Conservation (phyloP, 2,797 vertebrate species). For the Typhlichthys eigenmanni region DNA sequence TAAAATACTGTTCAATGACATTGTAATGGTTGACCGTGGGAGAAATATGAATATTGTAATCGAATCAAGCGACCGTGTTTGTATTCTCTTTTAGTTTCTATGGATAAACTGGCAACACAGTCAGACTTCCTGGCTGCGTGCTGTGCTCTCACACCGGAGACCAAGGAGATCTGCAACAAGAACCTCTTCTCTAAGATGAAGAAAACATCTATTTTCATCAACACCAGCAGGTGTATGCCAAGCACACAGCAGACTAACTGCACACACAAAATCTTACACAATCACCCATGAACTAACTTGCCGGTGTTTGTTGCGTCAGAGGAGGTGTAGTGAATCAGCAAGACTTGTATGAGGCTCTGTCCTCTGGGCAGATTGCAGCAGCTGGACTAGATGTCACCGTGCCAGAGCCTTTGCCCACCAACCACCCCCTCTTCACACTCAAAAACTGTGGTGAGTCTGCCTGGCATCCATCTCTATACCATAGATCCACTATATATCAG, state of each 20-base stretch:
- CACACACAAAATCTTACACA: not conserved
- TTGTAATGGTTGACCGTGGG: too few species aligned
- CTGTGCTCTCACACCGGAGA: slow-evolving; percentile 74
- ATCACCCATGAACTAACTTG: not conserved
- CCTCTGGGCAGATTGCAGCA: slow-evolving; percentile 68
- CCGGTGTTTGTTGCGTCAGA: slow-evolving; percentile 45
- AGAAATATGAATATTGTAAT: too few species aligned
- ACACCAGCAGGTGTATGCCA: slow-evolving; percentile 70
- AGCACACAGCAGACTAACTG: not conserved
- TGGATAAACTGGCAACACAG: slow-evolving; percentile 70
- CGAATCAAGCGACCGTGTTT: not conserved
- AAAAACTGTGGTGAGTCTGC: slow-evolving; percentile 76
- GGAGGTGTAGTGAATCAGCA: slow-evolving; percentile 79
- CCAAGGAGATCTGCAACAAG: slow-evolving; percentile 72
- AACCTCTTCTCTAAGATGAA: slow-evolving; percentile 79
- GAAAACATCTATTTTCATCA: slow-evolving; percentile 68
- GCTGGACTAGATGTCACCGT: slow-evolving; percentile 77
- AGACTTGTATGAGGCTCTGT: slow-evolving; percentile 77
- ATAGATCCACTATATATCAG: not conserved
- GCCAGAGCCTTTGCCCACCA: slow-evolving; percentile 77
- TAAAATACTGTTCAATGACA: too few species aligned
- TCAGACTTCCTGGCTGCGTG: slow-evolving; percentile 71
- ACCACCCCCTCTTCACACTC: slow-evolving; percentile 73
- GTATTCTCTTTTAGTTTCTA: slow-evolving; percentile 60
- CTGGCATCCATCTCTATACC: not conserved